These are phyloP conservation scores for Bhutanitis thaidina DNA, from an alignment of 2,888 invertebrate species.

Conservation along the genomic window DNA sequence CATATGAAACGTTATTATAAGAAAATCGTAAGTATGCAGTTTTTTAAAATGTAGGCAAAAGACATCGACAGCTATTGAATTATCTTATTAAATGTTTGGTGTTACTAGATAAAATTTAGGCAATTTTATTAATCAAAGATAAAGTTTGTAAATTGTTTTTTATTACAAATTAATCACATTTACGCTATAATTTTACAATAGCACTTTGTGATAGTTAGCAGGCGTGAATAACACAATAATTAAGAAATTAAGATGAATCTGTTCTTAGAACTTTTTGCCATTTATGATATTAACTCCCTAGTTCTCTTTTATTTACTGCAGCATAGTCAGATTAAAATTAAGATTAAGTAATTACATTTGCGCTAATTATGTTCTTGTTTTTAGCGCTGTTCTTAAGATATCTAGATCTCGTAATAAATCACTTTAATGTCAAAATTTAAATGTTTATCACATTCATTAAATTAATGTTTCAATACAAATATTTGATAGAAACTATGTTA, in stretches of 20 bases:
- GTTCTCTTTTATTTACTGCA: neutral
- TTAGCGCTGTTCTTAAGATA: neutral
- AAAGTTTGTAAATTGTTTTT: neutral
- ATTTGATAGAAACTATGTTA: too few species aligned
- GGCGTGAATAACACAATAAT: constrained; percentile 12
- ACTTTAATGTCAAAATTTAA: neutral
- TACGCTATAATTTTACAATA: neutral
- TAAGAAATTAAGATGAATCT: constrained; percentile 13
- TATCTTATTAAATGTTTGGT: too few species aligned
- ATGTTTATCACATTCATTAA: too few species aligned
- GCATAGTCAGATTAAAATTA: constrained; percentile 3
- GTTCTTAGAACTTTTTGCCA: constrained; percentile 12
- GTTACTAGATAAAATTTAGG: too few species aligned
- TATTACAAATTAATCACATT: neutral
- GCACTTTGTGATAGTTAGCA: constrained; percentile 8
- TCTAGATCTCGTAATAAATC: constrained; percentile 1
- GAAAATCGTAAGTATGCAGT: too few species aligned
- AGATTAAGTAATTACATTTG: constrained; percentile 6
- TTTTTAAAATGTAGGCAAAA: too few species aligned
- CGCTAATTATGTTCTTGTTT: constrained; percentile 7
- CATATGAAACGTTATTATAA: too few species aligned
- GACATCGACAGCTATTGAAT: too few species aligned
- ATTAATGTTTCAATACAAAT: too few species aligned
- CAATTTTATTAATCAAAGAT: neutral
- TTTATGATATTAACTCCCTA: constrained; percentile 2